A percentile compares a stretch with the other conserved stretches of the same genome.
Evolutionary conservation across 2,797 vertebrate genomes (phyloP).

Genomic region (Oreortyx pictus): DNA sequence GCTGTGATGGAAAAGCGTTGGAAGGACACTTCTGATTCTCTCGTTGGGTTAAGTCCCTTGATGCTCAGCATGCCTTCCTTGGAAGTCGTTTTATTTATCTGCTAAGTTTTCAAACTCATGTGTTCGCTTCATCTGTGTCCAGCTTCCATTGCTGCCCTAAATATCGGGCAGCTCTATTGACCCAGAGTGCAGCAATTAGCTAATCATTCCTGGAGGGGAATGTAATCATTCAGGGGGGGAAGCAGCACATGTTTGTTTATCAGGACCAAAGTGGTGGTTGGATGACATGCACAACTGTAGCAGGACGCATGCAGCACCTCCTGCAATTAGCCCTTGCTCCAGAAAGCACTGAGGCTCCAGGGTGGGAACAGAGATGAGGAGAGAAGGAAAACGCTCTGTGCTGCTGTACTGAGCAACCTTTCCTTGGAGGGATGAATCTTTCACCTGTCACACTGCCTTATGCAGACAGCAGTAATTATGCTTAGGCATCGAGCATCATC

Average conservation of each 20-base stretch:
- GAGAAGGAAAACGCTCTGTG: background rate
- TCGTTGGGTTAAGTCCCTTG: background rate
- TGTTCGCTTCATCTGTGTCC: background rate
- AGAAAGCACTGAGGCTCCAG: background rate
- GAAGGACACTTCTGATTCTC: background rate
- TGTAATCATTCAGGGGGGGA: background rate
- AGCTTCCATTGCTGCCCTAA: background rate
- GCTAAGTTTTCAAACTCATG: background rate
- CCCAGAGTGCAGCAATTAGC: background rate
- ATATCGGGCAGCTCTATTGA: background rate
- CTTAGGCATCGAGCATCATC: background rate
- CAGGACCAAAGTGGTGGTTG: background rate
- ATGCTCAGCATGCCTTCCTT: background rate
- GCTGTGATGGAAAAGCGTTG: background rate
- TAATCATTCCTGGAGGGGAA: background rate
- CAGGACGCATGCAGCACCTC: fast-evolving
- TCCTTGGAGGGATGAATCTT: background rate
- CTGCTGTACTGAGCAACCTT: background rate
- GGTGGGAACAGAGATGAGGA: background rate
- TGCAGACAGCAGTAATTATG: background rate
- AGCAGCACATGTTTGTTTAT: background rate
- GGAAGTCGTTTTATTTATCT: slow-evolving; percentile 7
- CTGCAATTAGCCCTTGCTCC: background rate
- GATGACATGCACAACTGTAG: fast-evolving
- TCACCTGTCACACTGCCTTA: background rate